Percentiles rank a stretch among this genome's conserved stretches.
phyloP scores from a whole-genome alignment of 2,888 invertebrate species.

The Netelia virgata region DNA sequence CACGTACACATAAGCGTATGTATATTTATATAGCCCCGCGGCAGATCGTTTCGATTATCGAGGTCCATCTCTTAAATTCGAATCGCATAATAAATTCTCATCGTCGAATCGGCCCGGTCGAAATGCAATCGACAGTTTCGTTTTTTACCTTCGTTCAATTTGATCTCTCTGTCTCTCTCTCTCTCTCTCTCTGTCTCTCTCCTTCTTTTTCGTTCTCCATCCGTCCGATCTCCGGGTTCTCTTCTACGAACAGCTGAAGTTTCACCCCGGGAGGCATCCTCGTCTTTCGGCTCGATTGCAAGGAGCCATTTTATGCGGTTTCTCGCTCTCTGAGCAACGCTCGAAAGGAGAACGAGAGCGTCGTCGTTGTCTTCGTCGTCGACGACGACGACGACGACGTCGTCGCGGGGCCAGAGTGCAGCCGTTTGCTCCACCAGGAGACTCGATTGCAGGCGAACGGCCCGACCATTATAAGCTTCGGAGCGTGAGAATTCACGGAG shows the following conservation, averaged over 20 bases:
- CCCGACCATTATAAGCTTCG: slow-evolving; percentile 63
- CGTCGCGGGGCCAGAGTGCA: slow-evolving; percentile 61
- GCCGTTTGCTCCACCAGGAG: slow-evolving; percentile 30
- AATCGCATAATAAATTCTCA: neutral
- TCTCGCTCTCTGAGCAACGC: slow-evolving; percentile 22
- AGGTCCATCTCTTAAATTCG: neutral
- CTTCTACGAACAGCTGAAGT: slow-evolving; percentile 42
- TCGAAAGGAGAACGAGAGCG: slow-evolving; percentile 55
- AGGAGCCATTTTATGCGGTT: slow-evolving; percentile 32
- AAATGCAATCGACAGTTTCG: slow-evolving; percentile 3
- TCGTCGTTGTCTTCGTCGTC: neutral
- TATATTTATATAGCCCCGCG: neutral
- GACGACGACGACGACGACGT: neutral
- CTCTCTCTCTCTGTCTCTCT: neutral
- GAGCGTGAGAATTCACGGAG: slow-evolving; percentile 72
- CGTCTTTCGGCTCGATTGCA: slow-evolving; percentile 52
- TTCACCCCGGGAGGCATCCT: slow-evolving; percentile 40
- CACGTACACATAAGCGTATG: neutral
- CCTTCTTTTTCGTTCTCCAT: neutral
- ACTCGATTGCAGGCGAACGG: slow-evolving; percentile 32
- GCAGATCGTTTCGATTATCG: neutral
- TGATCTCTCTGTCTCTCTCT: too few relatives aligned
- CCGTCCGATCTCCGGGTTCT: slow-evolving; percentile 11
- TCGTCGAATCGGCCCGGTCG: slow-evolving; percentile 4
- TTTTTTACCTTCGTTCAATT: neutral